These are phyloP conservation scores for Apamea sordens DNA, from an alignment of 2,888 invertebrate genomes.

Conservation along the genomic window DNA sequence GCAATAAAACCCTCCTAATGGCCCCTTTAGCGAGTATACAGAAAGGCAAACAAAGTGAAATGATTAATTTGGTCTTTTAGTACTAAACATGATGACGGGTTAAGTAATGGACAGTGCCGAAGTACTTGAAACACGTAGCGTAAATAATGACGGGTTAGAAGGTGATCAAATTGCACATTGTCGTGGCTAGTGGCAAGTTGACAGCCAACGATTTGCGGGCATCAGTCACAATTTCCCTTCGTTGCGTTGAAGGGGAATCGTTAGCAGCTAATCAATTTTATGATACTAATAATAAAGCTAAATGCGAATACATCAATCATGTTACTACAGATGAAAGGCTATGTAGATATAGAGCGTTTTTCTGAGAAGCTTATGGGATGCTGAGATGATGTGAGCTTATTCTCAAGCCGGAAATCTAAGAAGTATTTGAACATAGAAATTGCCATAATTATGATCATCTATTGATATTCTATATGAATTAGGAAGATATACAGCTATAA, in stretches of 20 bases:
- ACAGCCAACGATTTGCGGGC: conserved; percentile 38
- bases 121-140: conserved; percentile 37
- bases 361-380: no score
- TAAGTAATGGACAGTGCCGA: conserved; percentile 34
- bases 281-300: conserved; percentile 14
- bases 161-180: conserved; percentile 51
- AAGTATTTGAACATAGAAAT: conserved; percentile 6
- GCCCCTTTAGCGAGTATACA: neutral
- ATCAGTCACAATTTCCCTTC: conserved; percentile 32
- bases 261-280: conserved; percentile 51
- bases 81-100: conserved; percentile 17
- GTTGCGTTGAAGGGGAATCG: conserved; percentile 16
- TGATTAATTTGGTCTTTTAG: conserved; percentile 16
- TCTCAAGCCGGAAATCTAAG: neutral
- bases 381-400: neutral
- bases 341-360: neutral
- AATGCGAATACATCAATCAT: conserved; percentile 18
- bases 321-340: conserved; percentile 9
- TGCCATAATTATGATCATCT: conserved; percentile 4
- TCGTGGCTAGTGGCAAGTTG: conserved; percentile 29
- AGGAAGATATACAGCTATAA: neutral
- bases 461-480: neutral
- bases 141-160: conserved; percentile 41
- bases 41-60: conserved; percentile 8
- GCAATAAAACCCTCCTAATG: conserved; percentile 4